phyloP scores from a whole-genome alignment of 1,140 invertebrate genomes.

The Copidosoma floridanum region DNA sequence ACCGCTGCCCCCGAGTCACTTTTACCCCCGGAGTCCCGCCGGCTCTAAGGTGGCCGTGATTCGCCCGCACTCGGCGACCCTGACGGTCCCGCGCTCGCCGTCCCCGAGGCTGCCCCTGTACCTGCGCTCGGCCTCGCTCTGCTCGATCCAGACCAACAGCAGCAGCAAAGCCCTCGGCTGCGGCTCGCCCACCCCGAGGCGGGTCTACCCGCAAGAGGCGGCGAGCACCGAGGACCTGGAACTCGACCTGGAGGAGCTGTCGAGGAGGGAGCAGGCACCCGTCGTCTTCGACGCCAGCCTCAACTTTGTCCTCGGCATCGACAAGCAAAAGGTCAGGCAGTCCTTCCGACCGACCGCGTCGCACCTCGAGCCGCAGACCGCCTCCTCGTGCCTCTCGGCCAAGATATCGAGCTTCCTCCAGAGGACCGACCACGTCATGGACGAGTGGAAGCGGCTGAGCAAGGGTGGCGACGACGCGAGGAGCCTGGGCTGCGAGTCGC shows the following conservation, averaged over 20 bases:
- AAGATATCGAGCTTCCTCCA: constrained; percentile 79
- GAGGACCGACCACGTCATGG: constrained; percentile 80
- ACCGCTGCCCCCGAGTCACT: constrained; percentile 33
- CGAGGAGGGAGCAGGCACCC: constrained; percentile 68
- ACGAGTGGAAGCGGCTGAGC: constrained; percentile 73
- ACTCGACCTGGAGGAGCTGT: constrained; percentile 63
- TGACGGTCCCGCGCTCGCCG: constrained; percentile 4
- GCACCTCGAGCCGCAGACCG: constrained; percentile 70
- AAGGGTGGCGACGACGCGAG: constrained; percentile 47
- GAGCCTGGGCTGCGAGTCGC: constrained; percentile 36
- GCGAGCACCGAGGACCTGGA: constrained; percentile 5
- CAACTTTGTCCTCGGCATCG: constrained; percentile 72
- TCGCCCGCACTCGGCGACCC: constrained; percentile 28
- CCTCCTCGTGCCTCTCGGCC: constrained; percentile 69
- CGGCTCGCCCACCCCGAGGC: constrained; percentile 14
- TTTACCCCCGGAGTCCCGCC: constrained; percentile 21
- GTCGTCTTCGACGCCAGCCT: constrained; percentile 79
- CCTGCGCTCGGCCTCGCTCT: background rate
- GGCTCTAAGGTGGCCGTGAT: constrained; percentile 32
- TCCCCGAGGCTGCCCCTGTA: background rate
- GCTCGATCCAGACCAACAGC: background rate
- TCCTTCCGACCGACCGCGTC: constrained; percentile 69
- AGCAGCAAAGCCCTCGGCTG: too few species aligned
- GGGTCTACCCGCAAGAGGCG: constrained; percentile 23
- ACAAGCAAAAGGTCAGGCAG: constrained; percentile 67